Conservation (phyloP, 2,888 invertebrate genomes). For the Mythimna ferrago region DNA sequence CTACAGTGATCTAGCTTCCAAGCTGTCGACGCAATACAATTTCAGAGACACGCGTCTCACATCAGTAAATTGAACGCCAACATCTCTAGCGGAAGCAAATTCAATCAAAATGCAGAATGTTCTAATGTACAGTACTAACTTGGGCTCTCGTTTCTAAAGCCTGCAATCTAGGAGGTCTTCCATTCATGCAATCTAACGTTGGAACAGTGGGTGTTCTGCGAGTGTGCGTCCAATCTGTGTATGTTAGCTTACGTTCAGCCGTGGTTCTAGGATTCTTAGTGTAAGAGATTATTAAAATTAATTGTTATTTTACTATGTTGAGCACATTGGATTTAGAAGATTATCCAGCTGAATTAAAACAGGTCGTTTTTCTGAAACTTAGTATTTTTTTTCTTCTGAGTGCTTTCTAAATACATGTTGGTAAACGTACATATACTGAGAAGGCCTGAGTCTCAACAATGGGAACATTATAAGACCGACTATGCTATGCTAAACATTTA, state of each 20-base stretch:
- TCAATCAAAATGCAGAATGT: constrained; percentile 58
- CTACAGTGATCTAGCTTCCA: background rate
- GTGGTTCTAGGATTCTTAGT: constrained; percentile 14
- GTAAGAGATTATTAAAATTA: constrained; percentile 24
- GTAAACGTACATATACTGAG: no score
- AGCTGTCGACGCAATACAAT: constrained; percentile 23
- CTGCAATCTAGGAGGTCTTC: constrained; percentile 40
- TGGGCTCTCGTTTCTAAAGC: constrained; percentile 29
- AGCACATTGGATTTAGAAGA: background rate
- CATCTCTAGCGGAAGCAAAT: constrained; percentile 32
- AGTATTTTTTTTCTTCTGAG: no score
- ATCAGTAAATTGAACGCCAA: constrained; percentile 32
- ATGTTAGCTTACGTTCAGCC: constrained; percentile 21
- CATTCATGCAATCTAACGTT: constrained; percentile 22
- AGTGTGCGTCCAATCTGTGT: constrained; percentile 44
- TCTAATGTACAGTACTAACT: constrained; percentile 42
- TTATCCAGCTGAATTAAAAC: background rate
- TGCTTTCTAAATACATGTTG: no score
- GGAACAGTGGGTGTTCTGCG: constrained; percentile 18
- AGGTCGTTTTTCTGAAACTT: no score
- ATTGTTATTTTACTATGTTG: constrained; percentile 20
- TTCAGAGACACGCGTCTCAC: constrained; percentile 36
- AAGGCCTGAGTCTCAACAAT: no score
- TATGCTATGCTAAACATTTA: no score
- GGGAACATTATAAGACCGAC: no score